Evolutionary conservation across 2,888 invertebrate species (phyloP), one percentile per base, ranked within the genome.

Genomic region (Trisateles emortualis): DNA sequence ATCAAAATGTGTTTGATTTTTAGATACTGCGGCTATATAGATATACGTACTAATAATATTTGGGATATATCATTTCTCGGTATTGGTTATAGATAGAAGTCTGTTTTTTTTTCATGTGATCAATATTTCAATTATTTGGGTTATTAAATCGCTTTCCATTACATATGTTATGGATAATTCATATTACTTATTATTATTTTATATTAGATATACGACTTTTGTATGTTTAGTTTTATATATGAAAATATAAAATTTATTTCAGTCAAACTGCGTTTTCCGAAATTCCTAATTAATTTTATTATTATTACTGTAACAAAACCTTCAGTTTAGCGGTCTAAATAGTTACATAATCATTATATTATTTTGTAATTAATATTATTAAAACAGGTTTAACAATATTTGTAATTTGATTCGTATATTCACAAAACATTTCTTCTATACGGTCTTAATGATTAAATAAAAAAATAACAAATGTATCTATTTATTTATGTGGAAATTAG

Each of bases 171-270:
- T 58, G 3, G 64, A 44, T 51, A 55, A 70, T 60, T 61, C 64
- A 51, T 64, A 59, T 59, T 46, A 60, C 58, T 58, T 58, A 41
- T 52, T 58, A 41, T 52, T 50, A 38, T 43, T 49, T 57, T 61
- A 57, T 64, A 62, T 60, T 61, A 53, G n/a, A n/a, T n/a, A n/a
- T 59, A 49, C 54, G 63, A 63, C 48, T 64, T 74, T 69, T 57
- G 46, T 66, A 57, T 68, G 59, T 65, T 64, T 61, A 64, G 63
- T 68, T n/a, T n/a, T 55, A 64, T 67, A 50, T 67, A 66, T 66
- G 55, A 69, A 66, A 68, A 70, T 65, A 74, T 64, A 68, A 74
- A 61, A 52, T 64, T 46, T 67, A 72, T 67, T 64, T 68, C 64
- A 68, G 62, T 69, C 59, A 68, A 44, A 45, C 46, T 57, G 57